These are phyloP conservation scores for Torymus auratus DNA, from an alignment of 2,888 invertebrate genomes.

Conservation along the genomic window DNA sequence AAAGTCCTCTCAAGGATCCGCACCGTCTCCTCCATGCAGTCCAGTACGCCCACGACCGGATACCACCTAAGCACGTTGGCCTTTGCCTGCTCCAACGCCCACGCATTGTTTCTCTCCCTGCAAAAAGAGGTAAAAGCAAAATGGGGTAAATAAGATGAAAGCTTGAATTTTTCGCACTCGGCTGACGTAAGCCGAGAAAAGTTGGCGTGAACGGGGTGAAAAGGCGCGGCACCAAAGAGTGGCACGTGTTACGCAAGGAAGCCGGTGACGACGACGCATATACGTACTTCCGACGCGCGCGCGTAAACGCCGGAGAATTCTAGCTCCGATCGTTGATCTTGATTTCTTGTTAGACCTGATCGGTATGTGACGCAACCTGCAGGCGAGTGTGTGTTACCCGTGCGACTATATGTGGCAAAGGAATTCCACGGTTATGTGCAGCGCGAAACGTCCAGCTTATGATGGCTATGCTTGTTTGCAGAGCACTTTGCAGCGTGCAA, in stretches of 20 bases:
- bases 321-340: conserved; percentile 56
- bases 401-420: conserved; percentile 17
- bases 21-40: conserved; percentile 79
- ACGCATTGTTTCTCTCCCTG: conserved; percentile 78
- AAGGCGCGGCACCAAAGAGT: not conserved
- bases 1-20: conserved; percentile 78
- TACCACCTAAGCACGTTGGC: conserved; percentile 80
- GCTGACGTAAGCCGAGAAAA: conserved; percentile 29
- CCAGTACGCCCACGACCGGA: conserved; percentile 80
- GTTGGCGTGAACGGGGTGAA: not conserved
- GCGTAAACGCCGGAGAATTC: conserved; percentile 9
- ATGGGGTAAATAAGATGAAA: conserved; percentile 1
- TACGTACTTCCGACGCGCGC: conserved; percentile 9
- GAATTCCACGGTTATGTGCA: conserved; percentile 4
- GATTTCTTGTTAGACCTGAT: conserved; percentile 54
- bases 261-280: conserved; percentile 1
- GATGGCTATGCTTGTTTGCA: too few relatives aligned
- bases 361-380: conserved; percentile 24
- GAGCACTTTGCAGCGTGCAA: too few relatives aligned
- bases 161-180: conserved; percentile 1
- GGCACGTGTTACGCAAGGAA: conserved; percentile 22
- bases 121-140: not conserved
- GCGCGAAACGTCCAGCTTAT: too few relatives aligned
- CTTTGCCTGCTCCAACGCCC: conserved; percentile 80
- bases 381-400: not conserved